Conservation (phyloP, 2,797 vertebrate genomes). For the Trematomus bernacchii region DNA sequence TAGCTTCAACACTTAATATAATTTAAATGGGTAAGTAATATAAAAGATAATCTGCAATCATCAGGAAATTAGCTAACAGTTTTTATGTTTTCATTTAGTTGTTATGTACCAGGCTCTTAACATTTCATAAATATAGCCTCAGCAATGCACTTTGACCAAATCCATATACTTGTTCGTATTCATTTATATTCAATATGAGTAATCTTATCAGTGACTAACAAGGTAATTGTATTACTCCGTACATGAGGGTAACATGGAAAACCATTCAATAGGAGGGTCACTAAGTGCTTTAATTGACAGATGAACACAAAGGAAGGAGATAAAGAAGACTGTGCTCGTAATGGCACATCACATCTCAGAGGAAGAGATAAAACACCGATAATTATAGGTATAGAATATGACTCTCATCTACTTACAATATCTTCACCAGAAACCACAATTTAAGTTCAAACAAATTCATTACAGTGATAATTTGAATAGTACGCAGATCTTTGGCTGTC, state of each 20-base stretch:
- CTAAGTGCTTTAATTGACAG: conserved; percentile 62
- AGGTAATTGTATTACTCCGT: conserved; percentile 49
- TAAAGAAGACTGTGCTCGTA: conserved; percentile 3
- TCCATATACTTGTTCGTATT: conserved; percentile 12
- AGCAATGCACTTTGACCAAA: neutral
- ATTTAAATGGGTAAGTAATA: too few species aligned
- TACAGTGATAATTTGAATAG: too few species aligned
- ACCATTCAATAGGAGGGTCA: conserved; percentile 38
- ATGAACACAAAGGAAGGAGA: conserved; percentile 33
- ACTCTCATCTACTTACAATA: neutral
- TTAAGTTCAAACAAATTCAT: conserved; percentile 3
- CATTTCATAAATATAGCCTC: neutral
- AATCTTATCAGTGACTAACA: conserved; percentile 59
- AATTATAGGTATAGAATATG: neutral
- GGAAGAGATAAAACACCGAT: neutral
- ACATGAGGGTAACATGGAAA: conserved; percentile 45
- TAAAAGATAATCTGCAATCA: too few species aligned
- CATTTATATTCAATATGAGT: conserved; percentile 48
- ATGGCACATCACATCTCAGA: neutral
- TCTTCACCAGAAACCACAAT: neutral
- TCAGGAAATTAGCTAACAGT: too few species aligned
- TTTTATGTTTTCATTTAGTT: too few species aligned
- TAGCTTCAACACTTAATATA: too few species aligned
- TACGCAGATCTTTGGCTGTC: too few species aligned
- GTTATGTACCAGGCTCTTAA: too few species aligned